Evolutionary conservation across 53 echinoderm and acorn worm genomes (phyloP).

Genomic region (Mesocentrotus franciscanus): DNA sequence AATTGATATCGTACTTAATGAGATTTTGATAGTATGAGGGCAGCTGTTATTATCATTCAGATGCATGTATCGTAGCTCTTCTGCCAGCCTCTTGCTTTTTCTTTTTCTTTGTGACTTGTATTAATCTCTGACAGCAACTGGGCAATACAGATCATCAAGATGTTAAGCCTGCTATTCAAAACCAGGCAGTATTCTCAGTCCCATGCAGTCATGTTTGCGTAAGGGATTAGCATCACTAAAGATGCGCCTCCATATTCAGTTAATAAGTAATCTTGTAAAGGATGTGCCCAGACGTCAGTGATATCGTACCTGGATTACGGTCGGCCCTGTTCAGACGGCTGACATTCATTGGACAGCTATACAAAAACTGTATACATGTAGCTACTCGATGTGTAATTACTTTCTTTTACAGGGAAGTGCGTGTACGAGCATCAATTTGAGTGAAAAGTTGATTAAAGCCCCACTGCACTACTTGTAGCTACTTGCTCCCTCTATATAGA

Average conservation of each 20-base stretch:
- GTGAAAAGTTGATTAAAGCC: too few species aligned
- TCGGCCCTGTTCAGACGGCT: too few species aligned
- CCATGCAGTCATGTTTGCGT: conserved; percentile 6
- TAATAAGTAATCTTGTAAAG: conserved; percentile 29
- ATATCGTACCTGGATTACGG: not conserved
- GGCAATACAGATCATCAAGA: not conserved
- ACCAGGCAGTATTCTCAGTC: not conserved
- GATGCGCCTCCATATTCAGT: not conserved
- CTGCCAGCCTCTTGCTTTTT: not conserved
- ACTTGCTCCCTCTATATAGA: too few species aligned
- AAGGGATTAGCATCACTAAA: not conserved
- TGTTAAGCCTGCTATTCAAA: not conserved
- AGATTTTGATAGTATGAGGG: not conserved
- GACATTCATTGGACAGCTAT: too few species aligned
- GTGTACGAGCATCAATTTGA: too few species aligned
- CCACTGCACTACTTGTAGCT: too few species aligned
- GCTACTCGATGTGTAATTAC: too few species aligned
- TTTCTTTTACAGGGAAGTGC: too few species aligned
- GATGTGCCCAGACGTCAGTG: not conserved
- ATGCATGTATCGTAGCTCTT: not conserved
- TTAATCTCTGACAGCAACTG: not conserved
- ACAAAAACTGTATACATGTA: too few species aligned
- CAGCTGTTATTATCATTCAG: not conserved
- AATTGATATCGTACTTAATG: too few species aligned
- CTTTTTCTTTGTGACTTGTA: not conserved